phyloP scores from a whole-genome alignment of 2,113 vertebrate genomes.

The Muntiacus reevesi region DNA sequence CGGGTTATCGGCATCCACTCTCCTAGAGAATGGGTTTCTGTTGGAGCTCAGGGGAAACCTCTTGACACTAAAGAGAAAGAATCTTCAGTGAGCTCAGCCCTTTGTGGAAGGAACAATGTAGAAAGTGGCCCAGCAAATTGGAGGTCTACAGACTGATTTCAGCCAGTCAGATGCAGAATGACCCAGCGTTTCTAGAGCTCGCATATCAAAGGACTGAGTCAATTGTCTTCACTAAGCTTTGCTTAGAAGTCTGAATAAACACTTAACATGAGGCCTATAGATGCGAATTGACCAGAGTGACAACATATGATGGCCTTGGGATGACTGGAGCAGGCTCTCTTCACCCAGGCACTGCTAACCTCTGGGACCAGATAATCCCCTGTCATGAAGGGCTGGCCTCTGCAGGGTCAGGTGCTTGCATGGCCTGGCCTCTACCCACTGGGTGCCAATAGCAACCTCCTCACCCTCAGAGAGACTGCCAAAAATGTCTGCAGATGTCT shows the following conservation, averaged over 20 bases:
- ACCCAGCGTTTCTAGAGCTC: no score
- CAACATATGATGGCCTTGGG: neutral
- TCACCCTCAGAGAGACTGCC: neutral
- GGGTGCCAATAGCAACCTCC: neutral
- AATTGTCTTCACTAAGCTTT: neutral
- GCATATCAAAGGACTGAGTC: neutral
- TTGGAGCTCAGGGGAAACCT: neutral
- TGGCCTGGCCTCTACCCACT: neutral
- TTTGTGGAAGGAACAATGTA: neutral
- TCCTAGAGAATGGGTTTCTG: no score
- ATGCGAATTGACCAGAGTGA: neutral
- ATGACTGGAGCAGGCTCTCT: neutral
- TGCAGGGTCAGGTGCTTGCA: neutral
- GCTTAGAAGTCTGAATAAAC: neutral
- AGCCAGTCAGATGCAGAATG: neutral
- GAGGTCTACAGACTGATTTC: neutral
- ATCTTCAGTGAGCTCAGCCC: no score
- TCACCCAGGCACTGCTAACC: neutral
- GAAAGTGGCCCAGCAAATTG: neutral
- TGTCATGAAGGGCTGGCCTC: neutral
- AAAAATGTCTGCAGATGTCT: neutral
- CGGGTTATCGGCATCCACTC: rapidly evolving
- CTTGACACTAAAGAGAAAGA: neutral
- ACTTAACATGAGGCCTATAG: no score
- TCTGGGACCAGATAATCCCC: neutral